Evolutionary conservation across 64 coral and sea anemone species (phyloP).

Genomic region (Actinia equina): DNA sequence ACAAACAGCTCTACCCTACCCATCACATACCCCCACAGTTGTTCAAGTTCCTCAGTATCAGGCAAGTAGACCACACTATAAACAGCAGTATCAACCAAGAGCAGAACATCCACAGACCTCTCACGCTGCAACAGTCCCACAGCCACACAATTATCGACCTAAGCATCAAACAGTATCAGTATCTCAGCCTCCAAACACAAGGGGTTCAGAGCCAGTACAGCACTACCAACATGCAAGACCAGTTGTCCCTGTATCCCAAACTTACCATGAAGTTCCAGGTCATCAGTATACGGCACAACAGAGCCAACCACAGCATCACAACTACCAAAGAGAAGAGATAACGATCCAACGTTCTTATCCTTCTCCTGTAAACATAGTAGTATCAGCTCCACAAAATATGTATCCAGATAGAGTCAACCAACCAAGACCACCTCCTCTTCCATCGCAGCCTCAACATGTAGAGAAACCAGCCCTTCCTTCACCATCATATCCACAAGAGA

Average conservation of each 20-base stretch:
- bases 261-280: conserved; percentile 26
- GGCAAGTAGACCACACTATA: too few relatives aligned
- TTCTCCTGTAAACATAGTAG: neutral
- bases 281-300: conserved; percentile 7
- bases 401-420: neutral
- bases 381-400: neutral
- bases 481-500: conserved; percentile 44
- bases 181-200: neutral
- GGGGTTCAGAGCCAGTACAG: conserved; percentile 7
- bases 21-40: conserved; percentile 1
- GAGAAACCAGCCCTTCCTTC: conserved; percentile 31
- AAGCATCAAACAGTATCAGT: conserved; percentile 6
- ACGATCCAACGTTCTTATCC: neutral
- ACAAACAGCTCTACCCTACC: conserved; percentile 6
- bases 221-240: conserved; percentile 25
- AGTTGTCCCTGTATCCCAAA: conserved; percentile 22
- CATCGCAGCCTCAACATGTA: conserved; percentile 47
- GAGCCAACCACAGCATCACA: neutral
- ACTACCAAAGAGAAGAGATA: conserved; percentile 1
- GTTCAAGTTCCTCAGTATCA: neutral
- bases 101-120: neutral
- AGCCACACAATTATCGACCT: neutral
- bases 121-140: neutral
- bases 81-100: conserved; percentile 7
- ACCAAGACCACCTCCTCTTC: conserved; percentile 33